A percentile compares a stretch with the other conserved stretches of the same genome.
Evolutionary conservation across 2,113 vertebrate species (phyloP).

Genomic region (Hippopotamus amphibius): DNA sequence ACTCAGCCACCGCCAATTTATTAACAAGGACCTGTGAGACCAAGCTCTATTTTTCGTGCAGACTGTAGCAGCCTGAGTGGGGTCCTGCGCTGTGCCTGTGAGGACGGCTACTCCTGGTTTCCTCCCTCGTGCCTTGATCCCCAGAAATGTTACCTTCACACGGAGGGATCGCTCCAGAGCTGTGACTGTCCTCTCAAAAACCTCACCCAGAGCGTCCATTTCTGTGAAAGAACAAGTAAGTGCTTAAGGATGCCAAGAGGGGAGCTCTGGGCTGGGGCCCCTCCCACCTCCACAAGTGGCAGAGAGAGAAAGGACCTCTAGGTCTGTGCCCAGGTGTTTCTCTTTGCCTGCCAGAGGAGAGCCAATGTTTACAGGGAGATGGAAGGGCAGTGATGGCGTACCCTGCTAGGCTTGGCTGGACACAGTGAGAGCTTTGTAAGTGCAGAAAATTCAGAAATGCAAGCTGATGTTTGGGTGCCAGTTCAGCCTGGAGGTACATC

Average conservation of each 20-base stretch:
- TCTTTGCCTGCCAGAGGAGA: not conserved
- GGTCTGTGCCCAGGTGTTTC: accelerated
- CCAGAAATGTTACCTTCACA: slow-evolving; percentile 63
- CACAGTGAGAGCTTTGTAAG: not conserved
- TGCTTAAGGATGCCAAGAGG: not conserved
- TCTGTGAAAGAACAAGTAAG: slow-evolving; percentile 83
- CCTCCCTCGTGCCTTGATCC: slow-evolving; percentile 71
- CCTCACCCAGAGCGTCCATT: slow-evolving; percentile 59
- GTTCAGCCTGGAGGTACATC: not conserved
- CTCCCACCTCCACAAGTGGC: too few relatives aligned
- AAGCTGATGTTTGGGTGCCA: not conserved
- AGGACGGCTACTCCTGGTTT: slow-evolving; percentile 75
- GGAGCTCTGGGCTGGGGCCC: too few relatives aligned
- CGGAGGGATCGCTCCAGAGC: not conserved
- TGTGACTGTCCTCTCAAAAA: slow-evolving; percentile 62
- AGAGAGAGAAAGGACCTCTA: not conserved
- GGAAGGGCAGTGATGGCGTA: too few relatives aligned
- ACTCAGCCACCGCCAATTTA: not conserved
- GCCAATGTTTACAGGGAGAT: not conserved
- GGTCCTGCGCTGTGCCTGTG: slow-evolving; percentile 69
- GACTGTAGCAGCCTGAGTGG: slow-evolving; percentile 49
- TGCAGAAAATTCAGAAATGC: not conserved
- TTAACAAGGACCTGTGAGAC: not conserved
- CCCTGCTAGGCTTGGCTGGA: not conserved
- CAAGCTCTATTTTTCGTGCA: not conserved